phyloP scores from a whole-genome alignment of 2,888 invertebrate species.

The Scaptomyza cyrtandrae region DNA sequence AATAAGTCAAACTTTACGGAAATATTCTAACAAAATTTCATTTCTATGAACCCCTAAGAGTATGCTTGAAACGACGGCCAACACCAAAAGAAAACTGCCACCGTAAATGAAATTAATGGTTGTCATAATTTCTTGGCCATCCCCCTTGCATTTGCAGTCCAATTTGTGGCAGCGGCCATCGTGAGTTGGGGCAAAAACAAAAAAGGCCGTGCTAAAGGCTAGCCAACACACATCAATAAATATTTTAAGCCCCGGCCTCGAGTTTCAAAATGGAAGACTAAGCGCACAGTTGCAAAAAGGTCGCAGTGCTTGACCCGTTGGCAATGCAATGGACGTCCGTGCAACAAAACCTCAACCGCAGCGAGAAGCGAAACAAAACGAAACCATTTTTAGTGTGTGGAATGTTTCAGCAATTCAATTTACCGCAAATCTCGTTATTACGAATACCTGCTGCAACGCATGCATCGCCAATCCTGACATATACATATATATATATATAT shows the following conservation, averaged over 20 bases:
- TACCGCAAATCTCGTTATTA: slow-evolving; percentile 80
- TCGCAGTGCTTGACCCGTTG: slow-evolving; percentile 8
- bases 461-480: background rate
- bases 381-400: slow-evolving; percentile 58
- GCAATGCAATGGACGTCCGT: slow-evolving; percentile 1
- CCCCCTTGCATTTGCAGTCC: slow-evolving; percentile 14
- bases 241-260: slow-evolving; percentile 35
- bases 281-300: slow-evolving; percentile 12
- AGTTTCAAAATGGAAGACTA: slow-evolving; percentile 11
- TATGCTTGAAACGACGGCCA: slow-evolving; percentile 8
- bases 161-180: background rate
- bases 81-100: slow-evolving; percentile 4
- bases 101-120: slow-evolving; percentile 49
- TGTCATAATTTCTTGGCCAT: slow-evolving; percentile 48
- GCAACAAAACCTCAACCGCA: slow-evolving; percentile 40
- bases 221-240: slow-evolving; percentile 44
- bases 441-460: slow-evolving; percentile 39
- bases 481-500: background rate
- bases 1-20: background rate
- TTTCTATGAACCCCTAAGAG: background rate
- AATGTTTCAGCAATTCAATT: slow-evolving; percentile 80
- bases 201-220: background rate
- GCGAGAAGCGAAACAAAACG: slow-evolving; percentile 35
- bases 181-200: background rate
- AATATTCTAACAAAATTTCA: background rate